Evolutionary conservation across 2,797 vertebrate species (phyloP).

Genomic region (Karalla daura): DNA sequence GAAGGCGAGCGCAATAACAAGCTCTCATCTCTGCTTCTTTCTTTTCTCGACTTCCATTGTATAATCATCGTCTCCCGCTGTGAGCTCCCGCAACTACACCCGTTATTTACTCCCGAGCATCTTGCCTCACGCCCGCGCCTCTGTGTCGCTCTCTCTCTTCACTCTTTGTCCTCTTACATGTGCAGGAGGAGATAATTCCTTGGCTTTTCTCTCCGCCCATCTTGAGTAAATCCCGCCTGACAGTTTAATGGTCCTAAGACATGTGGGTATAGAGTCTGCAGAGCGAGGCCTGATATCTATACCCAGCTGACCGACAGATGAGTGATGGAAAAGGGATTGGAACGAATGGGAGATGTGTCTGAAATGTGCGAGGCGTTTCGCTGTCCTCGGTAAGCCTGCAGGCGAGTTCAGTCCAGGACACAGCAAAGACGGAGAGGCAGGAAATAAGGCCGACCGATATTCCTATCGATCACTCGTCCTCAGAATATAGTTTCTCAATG

Average conservation of each 20-base stretch:
- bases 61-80: slow-evolving; percentile 72
- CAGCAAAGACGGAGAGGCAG: background rate
- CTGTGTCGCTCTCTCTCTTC: slow-evolving; percentile 38
- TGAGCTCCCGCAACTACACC: slow-evolving; percentile 76
- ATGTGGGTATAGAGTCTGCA: slow-evolving; percentile 76
- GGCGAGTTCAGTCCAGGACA: slow-evolving; percentile 51
- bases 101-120: slow-evolving; percentile 78
- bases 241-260: slow-evolving; percentile 87
- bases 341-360: slow-evolving; percentile 64
- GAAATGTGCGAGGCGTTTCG: slow-evolving; percentile 43
- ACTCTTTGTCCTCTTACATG: slow-evolving; percentile 74
- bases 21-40: slow-evolving; percentile 13
- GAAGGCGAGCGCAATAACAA: slow-evolving; percentile 16
- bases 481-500: background rate
- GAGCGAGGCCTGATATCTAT: slow-evolving; percentile 86
- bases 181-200: slow-evolving; percentile 85
- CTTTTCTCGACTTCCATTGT: slow-evolving; percentile 48
- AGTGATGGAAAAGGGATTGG: slow-evolving; percentile 75
- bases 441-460: background rate
- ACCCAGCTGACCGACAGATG: slow-evolving; percentile 85
- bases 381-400: slow-evolving; percentile 7
- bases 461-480: background rate
- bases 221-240: slow-evolving; percentile 87
- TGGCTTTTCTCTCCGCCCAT: slow-evolving; percentile 57
- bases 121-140: slow-evolving; percentile 61